Conservation (phyloP, 2,113 vertebrate species). For the Lasiurus borealis region DNA sequence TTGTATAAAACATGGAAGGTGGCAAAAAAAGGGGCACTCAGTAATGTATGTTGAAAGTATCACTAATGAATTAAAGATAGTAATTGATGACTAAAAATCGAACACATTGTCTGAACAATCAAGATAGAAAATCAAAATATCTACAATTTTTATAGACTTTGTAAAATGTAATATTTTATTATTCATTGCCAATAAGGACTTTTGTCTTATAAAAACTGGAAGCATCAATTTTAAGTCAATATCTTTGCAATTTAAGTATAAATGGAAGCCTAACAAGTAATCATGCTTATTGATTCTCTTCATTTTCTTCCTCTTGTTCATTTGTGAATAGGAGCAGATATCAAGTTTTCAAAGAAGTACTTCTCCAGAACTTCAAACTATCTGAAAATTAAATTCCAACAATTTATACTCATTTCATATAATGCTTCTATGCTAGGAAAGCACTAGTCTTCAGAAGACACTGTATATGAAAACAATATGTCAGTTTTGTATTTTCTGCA, state of each 20-base stretch:
- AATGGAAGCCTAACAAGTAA: not conserved
- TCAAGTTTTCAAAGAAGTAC: not conserved
- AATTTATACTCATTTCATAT: not conserved
- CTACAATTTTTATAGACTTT: not conserved
- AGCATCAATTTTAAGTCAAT: not conserved
- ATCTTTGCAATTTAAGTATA: not conserved
- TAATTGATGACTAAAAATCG: not conserved
- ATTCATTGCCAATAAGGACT: not conserved
- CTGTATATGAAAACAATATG: not conserved
- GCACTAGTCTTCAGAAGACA: not conserved
- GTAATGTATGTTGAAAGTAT: not conserved
- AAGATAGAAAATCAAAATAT: not conserved
- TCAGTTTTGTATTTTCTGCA: not conserved
- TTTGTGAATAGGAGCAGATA: not conserved
- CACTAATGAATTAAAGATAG: not conserved
- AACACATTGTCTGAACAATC: not conserved
- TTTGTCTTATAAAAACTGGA: not conserved
- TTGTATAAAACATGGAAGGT: not conserved
- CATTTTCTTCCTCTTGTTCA: not conserved
- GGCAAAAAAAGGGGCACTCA: not conserved
- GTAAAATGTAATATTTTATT: constrained; percentile 19
- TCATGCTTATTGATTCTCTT: not conserved
- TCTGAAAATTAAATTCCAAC: not conserved
- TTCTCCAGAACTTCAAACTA: not conserved
- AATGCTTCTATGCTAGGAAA: not conserved